Base-by-base conservation (phyloP, 2,113 vertebrate genomes). In the Carollia perspicillata region DNA sequence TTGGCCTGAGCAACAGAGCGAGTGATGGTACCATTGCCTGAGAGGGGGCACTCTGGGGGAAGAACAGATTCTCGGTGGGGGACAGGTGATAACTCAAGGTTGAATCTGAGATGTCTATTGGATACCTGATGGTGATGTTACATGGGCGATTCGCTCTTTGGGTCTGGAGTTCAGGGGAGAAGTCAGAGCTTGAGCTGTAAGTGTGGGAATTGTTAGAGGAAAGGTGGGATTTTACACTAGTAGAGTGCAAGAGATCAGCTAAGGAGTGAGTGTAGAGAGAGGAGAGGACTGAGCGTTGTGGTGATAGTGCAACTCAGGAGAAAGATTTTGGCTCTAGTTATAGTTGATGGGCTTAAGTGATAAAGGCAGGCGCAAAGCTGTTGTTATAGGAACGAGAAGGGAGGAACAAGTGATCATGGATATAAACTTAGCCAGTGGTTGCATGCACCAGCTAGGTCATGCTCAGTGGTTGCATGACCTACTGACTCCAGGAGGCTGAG, bases 241-340 rank as follows among this genome's bases (percentile, higher is more conserved):
- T 17, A 74, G 84, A 53, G 22, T 53, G 10, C 6, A 71, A 93
- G 75, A 90, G 74, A 17, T 80, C 55, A 79, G 37, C 63, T 44
- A 65, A 71, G 53, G 72, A 72, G 49, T 30, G 20, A 51, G 2
- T 26, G 28, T 14, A 49, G 55, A 40, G 49, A n/a, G 55, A 74
- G 69, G 63, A 68, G 58, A 53, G n/a, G 35, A 65, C 11, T 28
- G 0, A 88, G 12, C 26, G 0, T 2, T 30, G 17, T 0, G 10
- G 18, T 60, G 60, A 30, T 30, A 63, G 60, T 28, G 60, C 28
- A 28, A 28, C 28, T 63, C 11, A 13, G 30, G 28, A 30, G 60
- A 63, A 63, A 63, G 20, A 63, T 13, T 63, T 63, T 63, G 30
- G 12, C 60, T 30, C 28, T 12, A 63, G 28, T 63, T 63, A 63